phyloP scores from a whole-genome alignment of 2,797 vertebrate genomes.

The Myotis vivesi region DNA sequence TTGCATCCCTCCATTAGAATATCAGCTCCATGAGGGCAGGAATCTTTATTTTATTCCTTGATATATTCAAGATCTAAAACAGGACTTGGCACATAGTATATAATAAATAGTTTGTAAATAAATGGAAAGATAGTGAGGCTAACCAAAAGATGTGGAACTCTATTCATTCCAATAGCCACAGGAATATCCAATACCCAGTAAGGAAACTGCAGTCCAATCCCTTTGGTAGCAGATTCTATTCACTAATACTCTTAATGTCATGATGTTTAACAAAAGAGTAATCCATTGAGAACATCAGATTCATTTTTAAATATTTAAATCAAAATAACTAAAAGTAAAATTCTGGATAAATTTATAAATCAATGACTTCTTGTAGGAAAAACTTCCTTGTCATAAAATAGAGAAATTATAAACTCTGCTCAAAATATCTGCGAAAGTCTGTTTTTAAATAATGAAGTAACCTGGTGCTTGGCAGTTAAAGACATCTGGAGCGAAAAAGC shows the following conservation, averaged over 20 bases:
- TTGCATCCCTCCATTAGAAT: neutral
- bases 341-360: neutral
- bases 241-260: neutral
- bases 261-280: neutral
- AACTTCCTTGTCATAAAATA: neutral
- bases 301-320: neutral
- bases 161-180: neutral
- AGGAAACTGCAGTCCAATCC: neutral
- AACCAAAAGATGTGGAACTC: neutral
- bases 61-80: neutral
- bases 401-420: conserved; percentile 28
- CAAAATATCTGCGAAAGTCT: conserved; percentile 17
- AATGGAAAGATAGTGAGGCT: neutral
- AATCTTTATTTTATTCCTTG: conserved; percentile 13
- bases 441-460: conserved; percentile 73
- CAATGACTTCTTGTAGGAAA: conserved; percentile 20
- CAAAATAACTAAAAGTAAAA: conserved; percentile 26
- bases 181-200: neutral
- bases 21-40: neutral
- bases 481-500: conserved; percentile 90
- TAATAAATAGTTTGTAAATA: neutral
- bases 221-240: neutral
- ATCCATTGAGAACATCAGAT: neutral
- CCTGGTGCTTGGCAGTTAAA: conserved; percentile 98
- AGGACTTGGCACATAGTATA: neutral